Evolutionary conservation across 2,797 vertebrate species (phyloP), one percentile per base, ranked within the genome.

Genomic region (Setipinna tenuifilis): DNA sequence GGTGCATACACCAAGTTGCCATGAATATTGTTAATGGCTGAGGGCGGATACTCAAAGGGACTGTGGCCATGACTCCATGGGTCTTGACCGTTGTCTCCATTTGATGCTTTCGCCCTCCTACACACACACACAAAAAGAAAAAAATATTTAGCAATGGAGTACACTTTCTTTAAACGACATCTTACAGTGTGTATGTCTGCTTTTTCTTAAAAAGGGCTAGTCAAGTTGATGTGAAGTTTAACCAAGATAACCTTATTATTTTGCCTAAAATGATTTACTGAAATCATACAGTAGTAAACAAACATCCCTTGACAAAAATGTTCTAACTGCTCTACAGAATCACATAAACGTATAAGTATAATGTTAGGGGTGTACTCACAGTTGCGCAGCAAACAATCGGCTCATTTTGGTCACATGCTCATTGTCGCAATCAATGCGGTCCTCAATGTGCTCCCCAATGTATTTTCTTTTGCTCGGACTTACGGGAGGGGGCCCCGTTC

Each of bases 391-490:
- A 93, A 98, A 97, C 93, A 98, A 93, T 87, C 97, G 96, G 93
- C 96, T 98, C 96, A 98, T 98, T 96, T 99, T 99, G 89, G 96
- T 95, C 93, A 97, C 95, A 35, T 97, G 97, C 91, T 98, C 97
- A 0, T 96, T 96, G 82, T 98, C 97, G 92, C 96, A 97, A 95
- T 96, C 97, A 28, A 97, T 96, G 41, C 95, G 94, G 0, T 97
- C 97, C 9, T 95, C 94, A 87, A 95, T 96, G 86, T 97, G 97
- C 93, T 98, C 97, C 90, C 97, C 93, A 19, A 96, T 96, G 92
- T 97, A 97, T 94, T 97, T 99, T 86, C 98, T 95, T 94, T 99
- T 99, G 94, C 93, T 96, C 83, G 98, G 97, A 92, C 98, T 98
- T 91, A 97, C 97, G 21, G 96, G 93, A 28, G 97, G 96, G 19